phyloP scores from a whole-genome alignment of 2,888 invertebrate species.

The Eudasyphora cyanicolor region DNA sequence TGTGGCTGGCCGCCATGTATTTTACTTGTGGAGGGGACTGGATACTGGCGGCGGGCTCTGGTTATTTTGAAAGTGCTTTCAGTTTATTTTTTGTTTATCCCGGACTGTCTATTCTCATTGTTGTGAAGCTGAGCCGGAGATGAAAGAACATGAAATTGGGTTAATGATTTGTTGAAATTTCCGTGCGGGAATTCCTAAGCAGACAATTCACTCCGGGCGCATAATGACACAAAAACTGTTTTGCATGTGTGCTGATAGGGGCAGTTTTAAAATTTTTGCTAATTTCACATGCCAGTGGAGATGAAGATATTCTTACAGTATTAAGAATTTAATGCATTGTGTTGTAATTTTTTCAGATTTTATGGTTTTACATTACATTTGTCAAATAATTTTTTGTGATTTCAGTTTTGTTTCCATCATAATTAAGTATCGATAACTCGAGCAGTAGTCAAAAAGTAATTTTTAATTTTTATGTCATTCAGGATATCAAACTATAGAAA shows the following conservation, averaged over 20 bases:
- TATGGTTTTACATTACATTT: too few relatives aligned
- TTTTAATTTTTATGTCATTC: too few relatives aligned
- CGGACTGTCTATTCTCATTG: slow-evolving; percentile 1
- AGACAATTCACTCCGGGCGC: not conserved
- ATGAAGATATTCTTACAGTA: too few relatives aligned
- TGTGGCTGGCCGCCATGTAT: not conserved
- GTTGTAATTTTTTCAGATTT: too few relatives aligned
- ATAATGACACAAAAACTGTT: not conserved
- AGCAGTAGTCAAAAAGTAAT: too few relatives aligned
- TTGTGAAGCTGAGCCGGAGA: slow-evolving; percentile 20
- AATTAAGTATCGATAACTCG: too few relatives aligned
- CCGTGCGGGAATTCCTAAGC: not conserved
- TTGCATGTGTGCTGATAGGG: not conserved
- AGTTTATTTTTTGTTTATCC: not conserved
- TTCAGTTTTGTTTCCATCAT: too few relatives aligned
- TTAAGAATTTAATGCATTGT: too few relatives aligned
- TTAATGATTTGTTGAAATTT: slow-evolving; percentile 28
- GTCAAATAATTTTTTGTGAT: too few relatives aligned
- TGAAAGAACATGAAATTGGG: slow-evolving; percentile 8
- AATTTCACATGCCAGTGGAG: too few relatives aligned
- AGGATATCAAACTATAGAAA: too few relatives aligned
- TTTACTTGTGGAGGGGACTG: not conserved
- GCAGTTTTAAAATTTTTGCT: too few relatives aligned
- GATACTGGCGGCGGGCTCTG: not conserved
- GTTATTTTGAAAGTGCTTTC: not conserved